Evolutionary conservation across 2,113 vertebrate species (phyloP).

Genomic region (Muntiacus reevesi): DNA sequence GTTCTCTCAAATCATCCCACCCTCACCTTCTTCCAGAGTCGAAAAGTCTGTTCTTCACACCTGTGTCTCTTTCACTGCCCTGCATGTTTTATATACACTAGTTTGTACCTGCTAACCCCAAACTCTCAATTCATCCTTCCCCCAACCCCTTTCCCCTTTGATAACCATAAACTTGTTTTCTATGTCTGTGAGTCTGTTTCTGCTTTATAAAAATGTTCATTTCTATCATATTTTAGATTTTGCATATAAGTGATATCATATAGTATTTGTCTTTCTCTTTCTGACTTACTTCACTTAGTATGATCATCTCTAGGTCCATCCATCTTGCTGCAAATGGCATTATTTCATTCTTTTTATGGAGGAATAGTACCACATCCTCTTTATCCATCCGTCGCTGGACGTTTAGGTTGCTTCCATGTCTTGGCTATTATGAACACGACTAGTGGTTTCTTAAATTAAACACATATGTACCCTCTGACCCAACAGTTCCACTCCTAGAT

Average conservation of each 20-base stretch:
- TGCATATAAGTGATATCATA: neutral
- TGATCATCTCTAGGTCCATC: neutral
- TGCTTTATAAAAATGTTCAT: neutral
- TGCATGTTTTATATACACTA: neutral
- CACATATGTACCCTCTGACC: neutral
- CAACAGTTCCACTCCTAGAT: neutral
- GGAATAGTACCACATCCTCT: neutral
- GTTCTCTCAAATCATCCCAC: neutral
- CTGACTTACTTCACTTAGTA: neutral
- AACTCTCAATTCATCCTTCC: neutral
- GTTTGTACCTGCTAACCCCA: neutral
- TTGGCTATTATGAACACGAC: neutral
- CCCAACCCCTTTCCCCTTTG: neutral
- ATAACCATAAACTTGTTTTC: neutral
- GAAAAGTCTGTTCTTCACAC: neutral
- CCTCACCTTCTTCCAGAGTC: neutral
- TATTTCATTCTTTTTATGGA: neutral
- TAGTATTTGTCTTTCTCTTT: neutral
- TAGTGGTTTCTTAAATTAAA: neutral
- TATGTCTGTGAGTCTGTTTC: neutral
- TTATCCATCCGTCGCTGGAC: neutral
- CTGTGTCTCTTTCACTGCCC: neutral
- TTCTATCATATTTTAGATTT: neutral
- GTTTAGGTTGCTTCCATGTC: neutral
- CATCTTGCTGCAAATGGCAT: neutral